These are phyloP conservation scores for Todiramphus saurophagus DNA, from an alignment of 2,113 vertebrate genomes.

Conservation along the genomic window DNA sequence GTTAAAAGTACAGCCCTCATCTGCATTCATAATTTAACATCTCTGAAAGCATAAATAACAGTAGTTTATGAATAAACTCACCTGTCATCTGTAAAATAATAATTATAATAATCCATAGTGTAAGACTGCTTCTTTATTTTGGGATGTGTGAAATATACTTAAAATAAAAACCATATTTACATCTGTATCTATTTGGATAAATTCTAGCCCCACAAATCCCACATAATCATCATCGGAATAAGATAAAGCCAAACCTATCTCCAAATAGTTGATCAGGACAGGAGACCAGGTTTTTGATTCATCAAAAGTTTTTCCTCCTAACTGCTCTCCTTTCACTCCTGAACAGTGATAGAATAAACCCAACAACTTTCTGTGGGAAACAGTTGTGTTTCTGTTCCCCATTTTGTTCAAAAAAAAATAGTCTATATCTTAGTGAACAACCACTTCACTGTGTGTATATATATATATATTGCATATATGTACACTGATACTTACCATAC, in stretches of 20 bases:
- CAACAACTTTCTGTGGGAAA: not conserved
- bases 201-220: not conserved
- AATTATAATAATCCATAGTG: not conserved
- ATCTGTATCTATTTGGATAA: not conserved
- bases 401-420: not conserved
- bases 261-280: not conserved
- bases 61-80: not conserved
- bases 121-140: not conserved
- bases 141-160: not conserved
- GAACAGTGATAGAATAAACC: not conserved
- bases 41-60: not conserved
- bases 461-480: not conserved
- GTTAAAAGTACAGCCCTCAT: not conserved
- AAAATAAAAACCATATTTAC: not conserved
- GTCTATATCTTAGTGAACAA: not conserved
- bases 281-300: not conserved
- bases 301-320: not conserved
- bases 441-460: not conserved
- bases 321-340: not conserved
- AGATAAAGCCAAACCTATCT: not conserved
- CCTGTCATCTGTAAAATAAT: not conserved
- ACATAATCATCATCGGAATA: not conserved
- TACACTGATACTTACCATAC: not conserved
- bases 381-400: not conserved
- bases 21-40: conserved; percentile 7